Conservation (phyloP, 2,888 invertebrate species). For the Eupithecia pulchellata region DNA sequence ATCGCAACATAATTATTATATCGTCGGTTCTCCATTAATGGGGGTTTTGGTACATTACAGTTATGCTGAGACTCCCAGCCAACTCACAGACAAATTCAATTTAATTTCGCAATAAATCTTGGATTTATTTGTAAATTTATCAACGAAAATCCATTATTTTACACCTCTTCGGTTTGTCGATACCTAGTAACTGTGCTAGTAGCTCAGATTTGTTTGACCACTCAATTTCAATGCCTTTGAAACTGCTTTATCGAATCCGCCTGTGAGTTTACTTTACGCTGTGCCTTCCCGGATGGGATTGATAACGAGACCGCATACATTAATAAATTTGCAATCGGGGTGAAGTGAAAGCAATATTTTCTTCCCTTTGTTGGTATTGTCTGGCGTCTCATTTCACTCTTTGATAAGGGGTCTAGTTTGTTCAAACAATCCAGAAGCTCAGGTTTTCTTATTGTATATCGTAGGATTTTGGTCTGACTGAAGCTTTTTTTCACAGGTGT, state of each 20-base stretch:
- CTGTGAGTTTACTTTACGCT: not conserved
- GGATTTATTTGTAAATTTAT: not conserved
- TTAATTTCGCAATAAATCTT: not conserved
- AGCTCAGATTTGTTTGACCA: not conserved
- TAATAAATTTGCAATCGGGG: conserved; percentile 47
- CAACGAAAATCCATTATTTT: not conserved
- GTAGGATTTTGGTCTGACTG: not conserved
- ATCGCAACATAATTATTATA: conserved; percentile 46
- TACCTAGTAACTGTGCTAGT: not conserved
- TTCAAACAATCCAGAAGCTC: not conserved
- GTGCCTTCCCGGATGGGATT: conserved; percentile 28
- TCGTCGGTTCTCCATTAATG: conserved; percentile 45
- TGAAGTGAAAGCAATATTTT: conserved; percentile 37
- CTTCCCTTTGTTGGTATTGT: conserved; percentile 36
- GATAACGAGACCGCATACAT: conserved; percentile 45
- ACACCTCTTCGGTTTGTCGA: not conserved
- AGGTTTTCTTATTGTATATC: not conserved
- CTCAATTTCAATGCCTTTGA: not conserved
- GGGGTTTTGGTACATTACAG: conserved; percentile 42
- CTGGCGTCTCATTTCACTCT: conserved; percentile 34
- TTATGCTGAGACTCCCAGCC: conserved; percentile 30
- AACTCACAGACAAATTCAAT: not conserved
- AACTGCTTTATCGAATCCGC: not conserved
- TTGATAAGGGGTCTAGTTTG: conserved; percentile 1
- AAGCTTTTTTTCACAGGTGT: not conserved